Evolutionary conservation across 2,113 vertebrate genomes (phyloP), one percentile per base, ranked within the genome.

Genomic region (Labeo rohita): DNA sequence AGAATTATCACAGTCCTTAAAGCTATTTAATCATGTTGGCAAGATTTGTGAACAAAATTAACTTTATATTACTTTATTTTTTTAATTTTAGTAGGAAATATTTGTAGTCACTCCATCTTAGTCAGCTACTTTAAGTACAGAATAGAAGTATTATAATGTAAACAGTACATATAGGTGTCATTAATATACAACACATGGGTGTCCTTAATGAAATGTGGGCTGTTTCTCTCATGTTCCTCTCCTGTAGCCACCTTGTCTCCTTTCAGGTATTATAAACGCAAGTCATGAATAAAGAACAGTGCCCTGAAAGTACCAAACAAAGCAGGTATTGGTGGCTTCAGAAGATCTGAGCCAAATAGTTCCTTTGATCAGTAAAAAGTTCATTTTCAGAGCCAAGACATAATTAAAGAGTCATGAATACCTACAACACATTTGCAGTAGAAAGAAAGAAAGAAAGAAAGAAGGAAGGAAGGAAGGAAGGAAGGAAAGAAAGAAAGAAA

Each of bases 221-320:
- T n/a, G 16, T 54, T 78, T 78, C 1, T 56, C 34, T 78, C 34
- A 43, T 79, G 18, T 78, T 78, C 59, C 18, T 39, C 9, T 43
- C 50, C 10, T 56, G 8, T 52, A 9, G 16, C 8, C 9, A 49
- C 28, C 52, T 13, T 56, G 16, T 6, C 5, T 56, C 8, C 12
- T 56, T 36, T 39, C 2, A 59, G 2, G 2, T 79, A n/a, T 59
- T 59, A 59, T n/a, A 79, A 39, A 79, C 8, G 8, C 11, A 59
- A 7, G 39, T 36, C 18, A 79, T 59, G 52, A 79, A 79, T 78
- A 78, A 78, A 78, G 8, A 79, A 79, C 52, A 39, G 72, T 39
- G 52, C 9, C 52, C 4, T 79, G 23, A 54, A 68, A 16, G 52
- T 45, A 59, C 2, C 43, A 23, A 74, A 23, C 43, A 74, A 74